Evolutionary conservation across 1,140 invertebrate genomes (phyloP), one percentile per base, ranked within the genome.

Genomic region (Dufourea novaeangliae): DNA sequence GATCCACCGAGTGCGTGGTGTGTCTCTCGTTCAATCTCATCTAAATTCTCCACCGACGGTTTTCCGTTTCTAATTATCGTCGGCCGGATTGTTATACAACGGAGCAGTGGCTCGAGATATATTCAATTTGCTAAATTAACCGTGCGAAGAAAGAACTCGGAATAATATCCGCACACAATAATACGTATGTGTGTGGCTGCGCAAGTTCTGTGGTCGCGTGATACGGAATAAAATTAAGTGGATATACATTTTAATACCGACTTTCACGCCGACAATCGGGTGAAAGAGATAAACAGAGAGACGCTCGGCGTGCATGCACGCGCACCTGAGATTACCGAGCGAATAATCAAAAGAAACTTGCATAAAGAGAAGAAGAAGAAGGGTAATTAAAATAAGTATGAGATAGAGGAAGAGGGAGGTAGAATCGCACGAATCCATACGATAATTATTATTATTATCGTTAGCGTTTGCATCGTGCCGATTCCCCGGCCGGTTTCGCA

Each of bases 401-500:
- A 37, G 34, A 37, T 4, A 37, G 34, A 37, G 50, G 1, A 1
- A 20, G 7, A n/a, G 46, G 8, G 11, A 61, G 22, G 25, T 17
- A 17, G 34, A 32, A 71, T 52, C 50, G 63, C 39, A 63, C 34
- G 63, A 57, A 68, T 69, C 56, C 74, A 22, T 62, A 62, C 27
- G 67, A 77, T 77, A 52, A 71, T 77, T 44, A 77, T 77, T 57
- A 32, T 67, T 46, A 82, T 83, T 73, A 77, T 61, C 32, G 20
- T 78, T 52, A 50, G 50, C 64, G 73, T 83, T 66, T 74, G 20
- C 50, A 83, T 80, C 69, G 67, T 17, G 46, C 44, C 66, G 69
- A 84, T 83, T 84, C 83, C 52, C 57, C 54, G n/a, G 56, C 62
- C 68, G 37, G 52, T 79, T 81, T 84, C 80, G 74, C 82, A 79